Evolutionary conservation across 2,113 vertebrate species (phyloP), one percentile per base, ranked within the genome.

Genomic region (Pseudorasbora parva): DNA sequence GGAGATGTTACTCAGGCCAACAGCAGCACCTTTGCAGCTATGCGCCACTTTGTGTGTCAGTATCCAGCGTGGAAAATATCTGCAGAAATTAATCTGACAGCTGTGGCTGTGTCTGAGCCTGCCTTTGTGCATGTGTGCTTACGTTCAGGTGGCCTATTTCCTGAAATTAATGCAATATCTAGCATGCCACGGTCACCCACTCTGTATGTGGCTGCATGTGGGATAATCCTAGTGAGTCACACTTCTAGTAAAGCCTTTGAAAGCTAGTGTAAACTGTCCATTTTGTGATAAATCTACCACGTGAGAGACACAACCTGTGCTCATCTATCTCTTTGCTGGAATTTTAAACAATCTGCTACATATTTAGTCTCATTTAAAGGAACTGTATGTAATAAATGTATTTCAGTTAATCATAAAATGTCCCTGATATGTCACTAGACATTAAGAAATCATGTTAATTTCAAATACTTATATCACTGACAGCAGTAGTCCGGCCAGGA

Each of bases 261-360:
- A 93, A 93, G 90, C 93, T 30, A 86, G 86, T 90, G 91, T 92
- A 92, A 92, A 93, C 90, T 92, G 91, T 92, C 86, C 92, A 91
- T 93, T 94, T 93, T 92, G 23, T 75, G 45, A 64, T 62, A 12
- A 45, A 47, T 19, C 47, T 43, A 17, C 23, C 62, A 76, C 11
- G 54, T 37, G 83, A 69, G 78, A 30, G 30, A 37, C 15, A 17
- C 30, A 56, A 80, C 41, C 75, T 84, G 83, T 68, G 47, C 33
- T 62, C 19, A 30, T 25, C 37, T 25, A 19, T 23, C 51, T 21
- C n/a, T 25, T 41, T 43, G 37, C 23, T 41, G 12, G 33, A 19
- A 27, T 47, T 60, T 68, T 27, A 19, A 30, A 60, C 19, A 54
- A 8, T 17, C 41, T 45, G 23, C 3, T 33, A 25, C 45, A 76